A percentile compares a stretch with the other conserved stretches of the same genome.
phyloP scores from a whole-genome alignment of 2,113 vertebrate species.

The Monarcha castaneiventris region DNA sequence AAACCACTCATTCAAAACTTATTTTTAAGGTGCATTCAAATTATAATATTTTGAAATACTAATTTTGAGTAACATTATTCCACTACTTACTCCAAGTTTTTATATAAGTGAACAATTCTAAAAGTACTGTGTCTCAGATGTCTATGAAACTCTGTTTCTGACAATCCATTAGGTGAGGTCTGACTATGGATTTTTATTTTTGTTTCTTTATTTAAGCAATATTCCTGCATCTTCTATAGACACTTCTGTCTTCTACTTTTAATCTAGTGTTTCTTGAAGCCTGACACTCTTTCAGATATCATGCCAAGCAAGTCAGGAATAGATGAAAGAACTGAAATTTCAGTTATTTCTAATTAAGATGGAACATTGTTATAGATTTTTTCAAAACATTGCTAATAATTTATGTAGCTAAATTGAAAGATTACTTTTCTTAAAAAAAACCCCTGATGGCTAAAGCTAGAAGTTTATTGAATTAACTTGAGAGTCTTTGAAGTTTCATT shows the following conservation, averaged over 20 bases:
- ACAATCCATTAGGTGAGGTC: not conserved
- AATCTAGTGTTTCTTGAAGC: not conserved
- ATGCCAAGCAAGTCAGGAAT: conserved; percentile 25
- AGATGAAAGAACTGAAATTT: conserved; percentile 20
- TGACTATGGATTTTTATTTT: not conserved
- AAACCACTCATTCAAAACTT: not conserved
- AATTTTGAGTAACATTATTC: not conserved
- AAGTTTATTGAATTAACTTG: conserved; percentile 53
- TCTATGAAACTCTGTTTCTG: not conserved
- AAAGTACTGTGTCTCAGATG: not conserved
- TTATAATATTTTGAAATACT: not conserved
- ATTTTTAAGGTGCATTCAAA: not conserved
- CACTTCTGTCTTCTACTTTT: not conserved
- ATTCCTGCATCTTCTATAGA: not conserved
- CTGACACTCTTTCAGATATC: conserved; percentile 4
- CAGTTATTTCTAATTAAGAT: conserved; percentile 53
- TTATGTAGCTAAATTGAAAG: conserved; percentile 26
- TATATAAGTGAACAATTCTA: not conserved
- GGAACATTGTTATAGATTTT: conserved; percentile 47
- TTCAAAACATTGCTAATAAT: conserved; percentile 41
- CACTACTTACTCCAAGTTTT: not conserved
- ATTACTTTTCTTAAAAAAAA: conserved; percentile 36
- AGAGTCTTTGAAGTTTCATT: conserved; percentile 60
- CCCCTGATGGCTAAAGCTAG: conserved; percentile 30
- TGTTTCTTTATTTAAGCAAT: not conserved